Conservation (phyloP, 1,140 invertebrate genomes). For the Eurosta solidaginis region DNA sequence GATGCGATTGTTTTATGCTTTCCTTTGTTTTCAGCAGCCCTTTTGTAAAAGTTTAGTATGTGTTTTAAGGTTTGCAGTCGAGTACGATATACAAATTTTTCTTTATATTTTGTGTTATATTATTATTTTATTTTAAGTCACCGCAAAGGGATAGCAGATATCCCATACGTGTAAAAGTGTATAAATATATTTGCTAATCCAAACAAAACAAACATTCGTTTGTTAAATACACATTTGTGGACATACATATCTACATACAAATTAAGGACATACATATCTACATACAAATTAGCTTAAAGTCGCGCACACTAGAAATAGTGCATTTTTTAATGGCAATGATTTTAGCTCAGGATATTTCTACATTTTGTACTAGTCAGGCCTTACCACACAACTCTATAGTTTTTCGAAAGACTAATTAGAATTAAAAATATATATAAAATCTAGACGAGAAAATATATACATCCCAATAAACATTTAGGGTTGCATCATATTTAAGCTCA, state of each 20-base stretch:
- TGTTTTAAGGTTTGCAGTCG: neutral
- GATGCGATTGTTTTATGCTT: constrained; percentile 52
- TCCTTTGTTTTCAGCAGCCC: constrained; percentile 51
- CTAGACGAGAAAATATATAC: too few relatives aligned
- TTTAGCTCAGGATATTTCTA: too few relatives aligned
- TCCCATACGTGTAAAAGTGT: neutral
- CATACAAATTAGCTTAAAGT: too few relatives aligned
- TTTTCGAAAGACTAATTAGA: too few relatives aligned
- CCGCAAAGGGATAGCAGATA: neutral
- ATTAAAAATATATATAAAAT: too few relatives aligned
- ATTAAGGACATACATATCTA: neutral
- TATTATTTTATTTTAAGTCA: constrained; percentile 12
- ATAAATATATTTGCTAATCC: constrained; percentile 12
- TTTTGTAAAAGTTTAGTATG: constrained; percentile 17
- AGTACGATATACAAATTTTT: neutral
- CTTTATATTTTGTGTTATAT: too few relatives aligned
- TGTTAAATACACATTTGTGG: neutral
- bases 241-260: neutral
- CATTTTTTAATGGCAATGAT: too few relatives aligned
- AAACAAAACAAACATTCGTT: neutral
- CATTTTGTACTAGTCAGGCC: too few relatives aligned
- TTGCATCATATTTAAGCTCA: too few relatives aligned
- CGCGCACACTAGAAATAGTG: too few relatives aligned
- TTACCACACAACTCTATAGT: too few relatives aligned
- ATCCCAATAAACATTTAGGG: too few relatives aligned